Percentiles rank a stretch among this genome's conserved stretches.
These are phyloP conservation scores for Acronicta psi DNA, from an alignment of 2,888 invertebrate genomes.

Conservation along the genomic window DNA sequence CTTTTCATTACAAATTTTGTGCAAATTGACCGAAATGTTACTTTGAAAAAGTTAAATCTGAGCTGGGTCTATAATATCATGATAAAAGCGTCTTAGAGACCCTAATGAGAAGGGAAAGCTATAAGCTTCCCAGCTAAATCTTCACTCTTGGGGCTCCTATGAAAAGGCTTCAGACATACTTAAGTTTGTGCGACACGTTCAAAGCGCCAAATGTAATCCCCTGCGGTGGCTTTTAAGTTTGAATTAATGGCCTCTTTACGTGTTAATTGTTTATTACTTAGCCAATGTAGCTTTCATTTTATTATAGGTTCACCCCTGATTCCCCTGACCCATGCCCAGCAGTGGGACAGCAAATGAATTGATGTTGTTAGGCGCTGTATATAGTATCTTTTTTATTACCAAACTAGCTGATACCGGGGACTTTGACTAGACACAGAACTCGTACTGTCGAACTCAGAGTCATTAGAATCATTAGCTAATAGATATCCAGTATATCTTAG, in stretches of 20 bases:
- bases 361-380: no score
- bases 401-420: no score
- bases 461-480: no score
- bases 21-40: constrained; percentile 25
- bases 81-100: constrained; percentile 60
- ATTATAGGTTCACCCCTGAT: no score
- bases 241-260: constrained; percentile 30
- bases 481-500: no score
- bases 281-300: constrained; percentile 9
- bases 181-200: constrained; percentile 51
- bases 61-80: constrained; percentile 43
- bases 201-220: constrained; percentile 29
- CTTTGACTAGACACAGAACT: no score
- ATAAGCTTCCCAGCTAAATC: constrained; percentile 61
- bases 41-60: constrained; percentile 32
- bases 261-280: constrained; percentile 21
- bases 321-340: no score
- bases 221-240: constrained; percentile 36
- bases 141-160: constrained; percentile 64
- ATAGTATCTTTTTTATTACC: no score
- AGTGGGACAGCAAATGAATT: no score
- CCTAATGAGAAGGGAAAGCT: constrained; percentile 67
- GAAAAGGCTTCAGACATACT: constrained; percentile 59
- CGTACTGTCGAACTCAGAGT: no score
- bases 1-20: background rate